Conservation (phyloP, 2,113 vertebrate species). For the Choloepus hoffmanni region DNA sequence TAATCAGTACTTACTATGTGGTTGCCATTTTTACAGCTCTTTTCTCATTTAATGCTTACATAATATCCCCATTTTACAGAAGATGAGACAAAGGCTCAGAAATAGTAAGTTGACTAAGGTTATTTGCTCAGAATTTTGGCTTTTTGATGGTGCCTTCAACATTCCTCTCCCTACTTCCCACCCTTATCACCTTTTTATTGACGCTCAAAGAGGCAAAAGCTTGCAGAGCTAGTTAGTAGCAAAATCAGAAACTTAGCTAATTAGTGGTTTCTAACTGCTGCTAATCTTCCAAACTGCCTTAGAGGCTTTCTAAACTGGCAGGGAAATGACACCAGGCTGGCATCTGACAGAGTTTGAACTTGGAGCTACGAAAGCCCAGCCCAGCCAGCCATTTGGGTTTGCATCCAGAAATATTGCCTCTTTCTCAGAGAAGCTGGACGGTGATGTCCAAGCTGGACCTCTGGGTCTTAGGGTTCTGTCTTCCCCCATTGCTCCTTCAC, state of each 20-base stretch:
- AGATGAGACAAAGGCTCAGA: neutral
- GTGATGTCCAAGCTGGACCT: neutral
- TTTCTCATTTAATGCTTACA: neutral
- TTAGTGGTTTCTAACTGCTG: neutral
- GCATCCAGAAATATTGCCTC: neutral
- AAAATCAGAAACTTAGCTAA: neutral
- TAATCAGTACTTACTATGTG: neutral
- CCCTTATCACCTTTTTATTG: neutral
- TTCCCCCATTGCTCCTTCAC: neutral
- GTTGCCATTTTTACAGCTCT: neutral
- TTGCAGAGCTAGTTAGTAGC: neutral
- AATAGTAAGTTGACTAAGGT: neutral
- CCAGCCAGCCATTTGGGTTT: neutral
- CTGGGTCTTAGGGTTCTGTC: too few species aligned
- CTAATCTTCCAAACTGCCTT: neutral
- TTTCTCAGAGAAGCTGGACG: neutral
- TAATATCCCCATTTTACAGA: neutral
- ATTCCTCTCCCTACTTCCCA: rapidly evolving
- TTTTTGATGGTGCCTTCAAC: too few species aligned
- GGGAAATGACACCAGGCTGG: neutral
- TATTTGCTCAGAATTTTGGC: neutral
- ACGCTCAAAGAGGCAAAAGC: neutral
- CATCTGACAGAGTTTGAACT: neutral
- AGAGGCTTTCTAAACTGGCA: neutral
- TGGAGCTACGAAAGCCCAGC: neutral